Evolutionary conservation across 2,797 vertebrate species (phyloP), one percentile per base, ranked within the genome.

Genomic region (Arnoldichthys spilopterus): DNA sequence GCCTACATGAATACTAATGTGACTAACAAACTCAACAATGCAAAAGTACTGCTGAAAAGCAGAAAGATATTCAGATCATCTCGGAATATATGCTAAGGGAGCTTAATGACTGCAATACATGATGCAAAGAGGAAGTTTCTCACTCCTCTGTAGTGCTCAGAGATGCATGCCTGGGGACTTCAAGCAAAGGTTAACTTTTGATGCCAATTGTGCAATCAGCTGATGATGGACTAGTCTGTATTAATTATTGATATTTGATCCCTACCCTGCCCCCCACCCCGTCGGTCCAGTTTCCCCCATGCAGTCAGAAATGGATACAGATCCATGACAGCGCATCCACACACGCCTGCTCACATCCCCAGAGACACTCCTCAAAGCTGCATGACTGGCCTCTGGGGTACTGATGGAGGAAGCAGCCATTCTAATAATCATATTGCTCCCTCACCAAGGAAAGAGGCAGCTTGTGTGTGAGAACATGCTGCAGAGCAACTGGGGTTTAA

Each of bases 221-320:
- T 64, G 49, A 77, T 59, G 58, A 81, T 64, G 71, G 80, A 86
- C 83, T 62, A 79, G 18, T 62, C 67, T 15, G 53, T 74, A 83
- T 82, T 59, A 76, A 84, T 85, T 83, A 83, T 82, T 84, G 82
- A 85, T 86, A 76, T 67, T 71, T 64, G 80, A 69, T 62, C 54
- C 62, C 53, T n/a, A n/a, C n/a, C n/a, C n/a, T n/a, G n/a, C n/a
- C n/a, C n/a, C n/a, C n/a, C n/a, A n/a, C n/a, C 30, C 43, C 71
- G 64, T 49, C 30, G 53, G 30, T 79, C 64, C 70, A 71, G 59
- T 64, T n/a, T 49, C 56, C 69, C 34, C 59, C 53, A 67, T 47
- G 34, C 54, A 66, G 67, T 77, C 53, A 47, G 69, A 84, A 81
- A 74, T 66, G 61, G 74, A 75, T 76, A 71, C 69, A 62, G 82